phyloP scores from a whole-genome alignment of 2,888 invertebrate species.

The Drosophila affinis region DNA sequence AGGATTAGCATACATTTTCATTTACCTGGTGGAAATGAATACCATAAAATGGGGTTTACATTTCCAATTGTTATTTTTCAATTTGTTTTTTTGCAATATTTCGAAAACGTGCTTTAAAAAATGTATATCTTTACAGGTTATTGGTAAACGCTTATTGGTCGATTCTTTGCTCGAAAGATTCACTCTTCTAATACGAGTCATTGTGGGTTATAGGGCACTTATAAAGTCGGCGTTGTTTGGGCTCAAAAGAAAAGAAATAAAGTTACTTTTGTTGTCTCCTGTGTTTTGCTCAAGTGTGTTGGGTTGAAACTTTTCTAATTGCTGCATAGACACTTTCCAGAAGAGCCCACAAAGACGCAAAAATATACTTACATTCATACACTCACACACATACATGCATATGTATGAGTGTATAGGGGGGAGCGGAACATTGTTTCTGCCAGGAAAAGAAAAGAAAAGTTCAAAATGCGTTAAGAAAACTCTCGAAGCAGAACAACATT shows the following conservation, averaged over 20 bases:
- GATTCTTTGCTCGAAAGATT: too few species aligned
- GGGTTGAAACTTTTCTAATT: constrained; percentile 70
- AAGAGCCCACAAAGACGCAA: constrained; percentile 25
- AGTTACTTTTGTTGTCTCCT: constrained; percentile 33
- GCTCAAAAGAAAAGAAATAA: background rate
- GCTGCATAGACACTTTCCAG: constrained; percentile 56
- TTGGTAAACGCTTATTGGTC: too few species aligned
- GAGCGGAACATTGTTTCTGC: background rate
- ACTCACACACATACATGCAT: background rate
- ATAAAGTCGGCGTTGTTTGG: background rate
- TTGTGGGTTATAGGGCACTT: background rate
- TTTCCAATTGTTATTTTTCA: too few species aligned
- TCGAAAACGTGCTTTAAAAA: too few species aligned
- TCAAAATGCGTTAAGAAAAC: constrained; percentile 14
- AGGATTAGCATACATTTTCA: background rate
- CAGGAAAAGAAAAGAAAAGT: constrained; percentile 3
- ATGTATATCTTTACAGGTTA: too few species aligned
- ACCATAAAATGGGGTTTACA: too few species aligned
- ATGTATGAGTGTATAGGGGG: background rate
- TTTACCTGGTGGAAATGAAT: too few species aligned
- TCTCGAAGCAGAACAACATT: constrained; percentile 20
- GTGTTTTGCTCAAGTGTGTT: constrained; percentile 33
- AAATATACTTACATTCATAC: constrained; percentile 17
- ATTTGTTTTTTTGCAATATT: too few species aligned
- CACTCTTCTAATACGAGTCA: too few species aligned